Evolutionary conservation across 2,113 vertebrate species (phyloP), one percentile per base, ranked within the genome.

Genomic region (Micronisus gabar): DNA sequence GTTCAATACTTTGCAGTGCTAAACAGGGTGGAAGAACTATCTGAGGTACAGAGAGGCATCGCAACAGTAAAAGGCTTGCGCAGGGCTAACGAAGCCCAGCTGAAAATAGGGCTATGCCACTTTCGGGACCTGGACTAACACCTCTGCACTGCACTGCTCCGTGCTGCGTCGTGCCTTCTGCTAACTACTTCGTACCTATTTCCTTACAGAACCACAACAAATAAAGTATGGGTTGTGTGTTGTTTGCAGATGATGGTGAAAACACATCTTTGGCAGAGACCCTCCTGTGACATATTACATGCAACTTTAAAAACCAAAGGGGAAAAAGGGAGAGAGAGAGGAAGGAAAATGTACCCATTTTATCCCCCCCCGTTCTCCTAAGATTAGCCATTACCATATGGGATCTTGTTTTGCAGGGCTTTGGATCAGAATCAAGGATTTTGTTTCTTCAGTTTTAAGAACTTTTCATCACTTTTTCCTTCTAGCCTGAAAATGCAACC

Each of bases 401-500:
- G 93, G 95, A 97, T 98, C 97, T 95, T 98, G 97, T 98, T 98
- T 97, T 98, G 96, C 63, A 93, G 79, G 75, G 58, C 47, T 93
- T 75, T 98, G 98, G 97, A 97, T 95, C 41, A 66, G 63, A 97
- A 96, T 98, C 98, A 98, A 97, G 97, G 97, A 95, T 97, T 98
- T 98, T 97, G 96, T 98, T 98, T 98, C 98, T 97, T 97, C 82
- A 90, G 67, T 96, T 98, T 98, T 97, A 97, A 98, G 97, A 97
- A 96, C 95, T 98, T 98, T 98, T 98, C 98, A 98, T 98, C 98
- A 98, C 98, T 98, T 98, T 98, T 98, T 98, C 98, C 98, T 97
- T 97, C 91, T 97, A 97, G 95, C 89, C 96, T 96, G 97, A 97
- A 98, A 98, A 98, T 97, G 97, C 94, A 98, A 95, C 94, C 91